A percentile compares a stretch with the other conserved stretches of the same genome.
Conservation (phyloP, 2,888 invertebrate species). For the Odontothrips loti region DNA sequence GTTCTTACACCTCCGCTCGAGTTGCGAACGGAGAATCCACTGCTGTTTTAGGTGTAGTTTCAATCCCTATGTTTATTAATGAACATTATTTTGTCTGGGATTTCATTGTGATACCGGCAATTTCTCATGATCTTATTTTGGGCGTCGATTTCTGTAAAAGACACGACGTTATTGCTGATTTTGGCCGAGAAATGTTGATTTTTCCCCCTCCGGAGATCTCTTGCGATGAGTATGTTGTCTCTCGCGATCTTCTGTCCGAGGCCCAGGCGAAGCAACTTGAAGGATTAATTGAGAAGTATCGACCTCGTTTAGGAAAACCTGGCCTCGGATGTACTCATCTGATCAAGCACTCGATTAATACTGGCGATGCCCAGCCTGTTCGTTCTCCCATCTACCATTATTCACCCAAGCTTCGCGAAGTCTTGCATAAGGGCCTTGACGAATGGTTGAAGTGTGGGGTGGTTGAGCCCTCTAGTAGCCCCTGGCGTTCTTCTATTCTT, state of each 20-base stretch:
- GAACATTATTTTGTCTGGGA: background rate
- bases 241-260: no score
- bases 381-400: background rate
- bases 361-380: no score
- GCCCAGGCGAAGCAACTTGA: no score
- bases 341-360: slow-evolving; percentile 1
- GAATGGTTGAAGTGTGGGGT: slow-evolving; percentile 4
- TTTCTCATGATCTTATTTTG: background rate
- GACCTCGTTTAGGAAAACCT: background rate
- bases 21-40: slow-evolving; percentile 29
- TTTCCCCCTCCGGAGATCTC: no score
- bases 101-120: background rate
- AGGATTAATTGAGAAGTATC: no score
- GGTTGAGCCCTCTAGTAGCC: background rate
- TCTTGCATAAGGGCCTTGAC: background rate
- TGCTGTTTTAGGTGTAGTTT: slow-evolving; percentile 23
- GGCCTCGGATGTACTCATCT: slow-evolving; percentile 28
- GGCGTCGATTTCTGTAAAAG: background rate
- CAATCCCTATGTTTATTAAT: slow-evolving; percentile 2
- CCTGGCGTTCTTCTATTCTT: background rate
- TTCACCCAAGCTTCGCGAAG: background rate
- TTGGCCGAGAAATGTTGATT: background rate
- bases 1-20: background rate
- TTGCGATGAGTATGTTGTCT: no score
- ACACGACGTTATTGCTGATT: background rate